A percentile compares a stretch with the other conserved stretches of the same genome.
Conservation (phyloP, 2,888 invertebrate genomes). For the Malachius bipustulatus region DNA sequence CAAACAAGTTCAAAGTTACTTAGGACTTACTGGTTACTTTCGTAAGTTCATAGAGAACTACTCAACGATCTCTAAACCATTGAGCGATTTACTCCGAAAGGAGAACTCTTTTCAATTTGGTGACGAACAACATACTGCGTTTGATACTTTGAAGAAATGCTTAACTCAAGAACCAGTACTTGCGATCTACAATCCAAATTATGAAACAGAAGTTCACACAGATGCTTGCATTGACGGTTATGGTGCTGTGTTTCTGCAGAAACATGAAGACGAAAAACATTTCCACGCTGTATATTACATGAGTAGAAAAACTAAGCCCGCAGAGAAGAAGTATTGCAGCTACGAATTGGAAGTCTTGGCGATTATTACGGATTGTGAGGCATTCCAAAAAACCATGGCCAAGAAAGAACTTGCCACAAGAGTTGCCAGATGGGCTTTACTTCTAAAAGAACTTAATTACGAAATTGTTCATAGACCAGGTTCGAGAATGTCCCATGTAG, state of each 20-base stretch:
- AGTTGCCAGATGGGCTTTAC: too few relatives aligned
- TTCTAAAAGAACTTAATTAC: too few relatives aligned
- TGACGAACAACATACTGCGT: slow-evolving; percentile 12
- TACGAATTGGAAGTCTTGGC: too few relatives aligned
- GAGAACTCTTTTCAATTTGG: slow-evolving; percentile 16
- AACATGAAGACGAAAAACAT: slow-evolving; percentile 9
- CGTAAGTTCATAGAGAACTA: slow-evolving; percentile 28
- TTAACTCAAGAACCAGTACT: slow-evolving; percentile 16
- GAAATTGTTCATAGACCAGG: too few relatives aligned
- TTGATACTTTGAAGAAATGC: slow-evolving; percentile 14
- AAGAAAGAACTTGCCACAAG: too few relatives aligned
- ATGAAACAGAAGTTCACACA: too few relatives aligned
- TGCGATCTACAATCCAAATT: slow-evolving; percentile 19
- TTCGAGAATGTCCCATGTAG: too few relatives aligned
- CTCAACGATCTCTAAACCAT: slow-evolving; percentile 25
- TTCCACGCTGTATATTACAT: slow-evolving; percentile 21
- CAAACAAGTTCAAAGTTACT: too few relatives aligned
- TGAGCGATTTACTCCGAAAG: slow-evolving; percentile 24
- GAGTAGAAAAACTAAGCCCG: slow-evolving; percentile 21
- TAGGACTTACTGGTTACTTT: slow-evolving; percentile 28
- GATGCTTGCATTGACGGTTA: slow-evolving; percentile 18
- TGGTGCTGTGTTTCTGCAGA: slow-evolving; percentile 17
- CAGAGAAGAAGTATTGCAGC: too few relatives aligned
- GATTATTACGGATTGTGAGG: too few relatives aligned
- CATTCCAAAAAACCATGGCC: too few relatives aligned